Evolutionary conservation across 1,140 invertebrate genomes (phyloP).

Genomic region (Brachionus rubens): DNA sequence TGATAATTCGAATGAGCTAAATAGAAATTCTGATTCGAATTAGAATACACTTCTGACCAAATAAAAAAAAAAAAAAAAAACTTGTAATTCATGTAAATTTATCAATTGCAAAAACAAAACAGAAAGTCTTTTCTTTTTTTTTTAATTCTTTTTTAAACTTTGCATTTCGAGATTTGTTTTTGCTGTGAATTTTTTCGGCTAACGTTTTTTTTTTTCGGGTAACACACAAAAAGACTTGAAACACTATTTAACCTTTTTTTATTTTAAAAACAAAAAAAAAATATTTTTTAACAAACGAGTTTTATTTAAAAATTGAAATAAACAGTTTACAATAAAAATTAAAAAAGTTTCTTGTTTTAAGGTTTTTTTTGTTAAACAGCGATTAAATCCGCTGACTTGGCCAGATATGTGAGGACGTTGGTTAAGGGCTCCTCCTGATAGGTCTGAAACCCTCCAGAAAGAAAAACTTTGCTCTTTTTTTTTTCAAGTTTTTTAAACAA

Average conservation of each 20-base stretch:
- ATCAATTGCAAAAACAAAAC: slow-evolving; percentile 1
- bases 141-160: neutral
- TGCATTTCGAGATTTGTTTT: neutral
- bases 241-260: no score
- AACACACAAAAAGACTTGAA: no score
- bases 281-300: slow-evolving; percentile 2
- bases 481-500: neutral
- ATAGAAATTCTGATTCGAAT: slow-evolving; percentile 4
- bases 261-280: neutral
- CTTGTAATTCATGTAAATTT: slow-evolving; percentile 19
- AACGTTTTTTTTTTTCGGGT: no score
- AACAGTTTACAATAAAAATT: slow-evolving; percentile 12
- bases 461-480: no score
- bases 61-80: no score
- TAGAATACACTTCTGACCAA: no score
- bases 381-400: slow-evolving; percentile 31
- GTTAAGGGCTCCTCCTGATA: no score
- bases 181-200: no score
- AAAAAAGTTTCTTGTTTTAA: neutral
- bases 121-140: no score
- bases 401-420: neutral
- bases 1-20: slow-evolving; percentile 20
- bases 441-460: no score
- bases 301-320: slow-evolving; percentile 34
- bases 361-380: neutral